These are phyloP conservation scores for Notamacropus eugenii DNA, from an alignment of 2,797 vertebrate species.

Conservation along the genomic window DNA sequence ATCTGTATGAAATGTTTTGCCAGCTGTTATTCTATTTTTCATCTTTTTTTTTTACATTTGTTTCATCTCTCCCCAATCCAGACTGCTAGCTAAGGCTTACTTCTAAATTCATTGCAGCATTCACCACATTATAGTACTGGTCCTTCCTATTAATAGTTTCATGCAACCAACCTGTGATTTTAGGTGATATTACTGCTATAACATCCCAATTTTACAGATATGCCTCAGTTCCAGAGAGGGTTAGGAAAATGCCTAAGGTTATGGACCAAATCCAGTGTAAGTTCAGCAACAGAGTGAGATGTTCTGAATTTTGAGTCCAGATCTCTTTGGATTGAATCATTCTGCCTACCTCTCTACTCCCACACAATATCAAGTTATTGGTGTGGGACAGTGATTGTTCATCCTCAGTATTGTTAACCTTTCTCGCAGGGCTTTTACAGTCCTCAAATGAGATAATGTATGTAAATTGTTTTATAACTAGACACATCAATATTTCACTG, in stretches of 20 bases:
- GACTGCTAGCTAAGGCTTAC: slow-evolving; percentile 56
- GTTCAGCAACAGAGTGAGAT: slow-evolving; percentile 58
- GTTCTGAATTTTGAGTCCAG: slow-evolving; percentile 67
- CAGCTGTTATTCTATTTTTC: slow-evolving; percentile 51
- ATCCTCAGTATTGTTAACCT: neutral
- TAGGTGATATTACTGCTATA: slow-evolving; percentile 61
- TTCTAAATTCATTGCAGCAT: slow-evolving; percentile 62
- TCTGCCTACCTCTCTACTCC: slow-evolving; percentile 54
- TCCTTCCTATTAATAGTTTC: slow-evolving; percentile 63
- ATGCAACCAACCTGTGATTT: slow-evolving; percentile 49
- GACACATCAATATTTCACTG: neutral
- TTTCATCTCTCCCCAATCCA: slow-evolving; percentile 42
- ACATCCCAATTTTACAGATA: slow-evolving; percentile 73
- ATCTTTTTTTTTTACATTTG: slow-evolving; percentile 42
- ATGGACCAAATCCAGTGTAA: slow-evolving; percentile 65
- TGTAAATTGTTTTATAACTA: neutral
- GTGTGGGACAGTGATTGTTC: slow-evolving; percentile 52
- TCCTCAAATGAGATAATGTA: neutral
- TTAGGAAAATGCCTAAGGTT: slow-evolving; percentile 75
- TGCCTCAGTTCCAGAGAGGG: slow-evolving; percentile 66
- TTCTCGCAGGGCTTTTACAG: neutral
- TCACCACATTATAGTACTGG: slow-evolving; percentile 35
- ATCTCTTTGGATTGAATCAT: slow-evolving; percentile 66
- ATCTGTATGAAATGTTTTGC: slow-evolving; percentile 55
- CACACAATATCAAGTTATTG: slow-evolving; percentile 67